Percentiles rank a stretch among this genome's conserved stretches.
Conservation (phyloP, 1,140 invertebrate species). For the Physella acuta region DNA sequence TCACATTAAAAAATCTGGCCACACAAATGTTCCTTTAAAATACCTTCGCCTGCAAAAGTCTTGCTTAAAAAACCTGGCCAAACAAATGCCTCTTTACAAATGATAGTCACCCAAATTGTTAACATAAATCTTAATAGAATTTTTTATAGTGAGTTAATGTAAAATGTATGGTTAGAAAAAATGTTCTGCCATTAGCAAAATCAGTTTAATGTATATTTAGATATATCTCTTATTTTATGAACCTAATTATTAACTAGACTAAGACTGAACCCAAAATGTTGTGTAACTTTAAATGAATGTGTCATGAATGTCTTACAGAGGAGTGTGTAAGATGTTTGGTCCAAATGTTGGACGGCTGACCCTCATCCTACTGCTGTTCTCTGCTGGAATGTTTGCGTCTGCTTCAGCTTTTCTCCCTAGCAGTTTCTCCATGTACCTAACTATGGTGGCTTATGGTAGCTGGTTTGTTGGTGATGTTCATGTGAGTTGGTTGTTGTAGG, state of each 20-base stretch:
- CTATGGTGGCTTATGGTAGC: slow-evolving; percentile 77
- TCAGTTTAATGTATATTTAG: no score
- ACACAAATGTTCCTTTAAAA: no score
- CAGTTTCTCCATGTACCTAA: slow-evolving; percentile 87
- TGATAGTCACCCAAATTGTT: no score
- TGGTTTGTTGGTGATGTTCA: slow-evolving; percentile 65
- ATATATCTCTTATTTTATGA: background rate
- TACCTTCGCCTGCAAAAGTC: no score
- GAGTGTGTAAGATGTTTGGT: slow-evolving; percentile 85
- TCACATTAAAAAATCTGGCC: no score
- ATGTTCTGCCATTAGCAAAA: no score
- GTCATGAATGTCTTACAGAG: slow-evolving; percentile 64
- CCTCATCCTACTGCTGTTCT: slow-evolving; percentile 79
- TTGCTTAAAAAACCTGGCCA: no score
- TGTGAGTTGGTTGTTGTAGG: no score
- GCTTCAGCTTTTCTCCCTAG: slow-evolving; percentile 90
- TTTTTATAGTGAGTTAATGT: no score
- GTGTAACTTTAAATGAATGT: background rate
- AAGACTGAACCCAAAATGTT: background rate
- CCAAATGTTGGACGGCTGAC: slow-evolving; percentile 82
- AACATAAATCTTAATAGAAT: no score
- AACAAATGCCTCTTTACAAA: no score
- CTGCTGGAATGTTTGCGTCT: slow-evolving; percentile 89
- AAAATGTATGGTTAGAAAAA: no score
- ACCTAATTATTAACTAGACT: background rate